Conservation (phyloP, 2,113 vertebrate species). For the Myotis lucifugus region DNA sequence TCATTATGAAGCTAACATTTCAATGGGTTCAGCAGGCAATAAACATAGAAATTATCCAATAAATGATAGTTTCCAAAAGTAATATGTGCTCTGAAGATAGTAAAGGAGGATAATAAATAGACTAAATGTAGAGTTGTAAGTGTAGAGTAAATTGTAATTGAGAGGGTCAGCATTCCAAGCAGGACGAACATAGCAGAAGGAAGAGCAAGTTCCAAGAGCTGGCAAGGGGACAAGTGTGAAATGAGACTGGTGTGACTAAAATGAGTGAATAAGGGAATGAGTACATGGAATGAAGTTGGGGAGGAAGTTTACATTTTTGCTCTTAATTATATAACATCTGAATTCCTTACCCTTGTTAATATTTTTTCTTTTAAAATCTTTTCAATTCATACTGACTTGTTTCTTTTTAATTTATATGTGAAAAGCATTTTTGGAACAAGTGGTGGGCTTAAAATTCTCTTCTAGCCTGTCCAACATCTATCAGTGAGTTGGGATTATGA, state of each 20-base stretch:
- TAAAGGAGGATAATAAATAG: neutral
- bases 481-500: conserved; percentile 21
- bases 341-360: neutral
- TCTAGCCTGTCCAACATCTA: neutral
- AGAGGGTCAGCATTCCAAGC: neutral
- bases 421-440: neutral
- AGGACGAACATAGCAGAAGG: neutral
- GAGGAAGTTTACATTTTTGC: neutral
- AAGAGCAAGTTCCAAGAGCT: neutral
- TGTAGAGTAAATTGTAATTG: too few relatives aligned
- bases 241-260: neutral
- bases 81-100: neutral
- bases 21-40: neutral
- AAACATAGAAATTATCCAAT: neutral
- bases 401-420: neutral
- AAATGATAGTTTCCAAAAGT: neutral
- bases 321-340: neutral
- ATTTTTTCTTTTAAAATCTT: neutral
- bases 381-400: neutral
- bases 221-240: neutral
- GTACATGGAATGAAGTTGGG: neutral
- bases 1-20: neutral
- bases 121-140: neutral
- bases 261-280: neutral
- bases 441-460: conserved; percentile 27